A percentile compares a stretch with the other conserved stretches of the same genome.
Evolutionary conservation across 2,888 invertebrate species (phyloP).

Genomic region (Ichneumoninae sp.): DNA sequence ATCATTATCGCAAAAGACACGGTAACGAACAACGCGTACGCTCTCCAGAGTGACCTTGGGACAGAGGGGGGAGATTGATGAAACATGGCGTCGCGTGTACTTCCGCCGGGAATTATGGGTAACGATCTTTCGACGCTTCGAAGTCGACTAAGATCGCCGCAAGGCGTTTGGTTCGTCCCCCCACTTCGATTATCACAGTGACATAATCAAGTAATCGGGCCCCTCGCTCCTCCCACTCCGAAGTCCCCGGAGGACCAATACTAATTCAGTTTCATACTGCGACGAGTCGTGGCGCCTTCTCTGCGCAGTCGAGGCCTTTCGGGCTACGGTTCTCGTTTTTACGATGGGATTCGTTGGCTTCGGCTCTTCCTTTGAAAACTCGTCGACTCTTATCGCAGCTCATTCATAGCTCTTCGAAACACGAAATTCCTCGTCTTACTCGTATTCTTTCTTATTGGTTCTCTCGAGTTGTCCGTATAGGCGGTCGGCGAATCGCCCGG

Average conservation of each 20-base stretch:
- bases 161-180: background rate
- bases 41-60: background rate
- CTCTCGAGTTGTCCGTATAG: slow-evolving; percentile 4
- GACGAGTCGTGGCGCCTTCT: slow-evolving; percentile 41
- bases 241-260: slow-evolving; percentile 17
- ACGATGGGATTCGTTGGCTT: slow-evolving; percentile 16
- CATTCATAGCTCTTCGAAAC: background rate
- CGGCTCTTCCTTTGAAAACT: slow-evolving; percentile 11
- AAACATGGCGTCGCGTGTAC: background rate
- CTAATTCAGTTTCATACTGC: slow-evolving; percentile 30
- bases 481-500: slow-evolving; percentile 3
- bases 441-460: slow-evolving; percentile 1
- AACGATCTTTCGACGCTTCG: slow-evolving; percentile 8
- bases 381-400: slow-evolving; percentile 22
- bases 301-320: slow-evolving; percentile 16
- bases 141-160: background rate
- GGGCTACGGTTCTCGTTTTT: slow-evolving; percentile 19
- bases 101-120: slow-evolving; percentile 11
- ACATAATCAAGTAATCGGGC: slow-evolving; percentile 34
- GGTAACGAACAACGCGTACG: background rate
- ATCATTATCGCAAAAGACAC: background rate
- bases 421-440: slow-evolving; percentile 27
- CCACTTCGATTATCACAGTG: background rate
- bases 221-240: slow-evolving; percentile 11
- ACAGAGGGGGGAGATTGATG: background rate